A percentile compares a stretch with the other conserved stretches of the same genome.
Evolutionary conservation across 2,888 invertebrate genomes (phyloP).

Genomic region (Ephialtes manifestator): DNA sequence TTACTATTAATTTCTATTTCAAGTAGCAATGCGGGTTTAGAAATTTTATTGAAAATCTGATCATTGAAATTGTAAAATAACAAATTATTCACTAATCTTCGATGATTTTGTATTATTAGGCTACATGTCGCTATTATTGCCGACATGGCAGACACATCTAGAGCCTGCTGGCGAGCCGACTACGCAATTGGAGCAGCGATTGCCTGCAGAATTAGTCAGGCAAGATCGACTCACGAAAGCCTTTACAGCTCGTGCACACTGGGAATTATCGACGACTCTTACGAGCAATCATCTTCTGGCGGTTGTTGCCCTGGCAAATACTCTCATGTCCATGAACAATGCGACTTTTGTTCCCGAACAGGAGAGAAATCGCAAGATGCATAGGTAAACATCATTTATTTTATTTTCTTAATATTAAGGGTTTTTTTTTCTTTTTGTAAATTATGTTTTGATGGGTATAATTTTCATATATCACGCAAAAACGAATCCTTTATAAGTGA

Average conservation of each 20-base stretch:
- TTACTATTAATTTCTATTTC: no score
- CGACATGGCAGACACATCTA: slow-evolving; percentile 92
- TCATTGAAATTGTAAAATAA: neutral
- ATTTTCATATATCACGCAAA: no score
- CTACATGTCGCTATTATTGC: slow-evolving; percentile 97
- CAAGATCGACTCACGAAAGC: slow-evolving; percentile 93
- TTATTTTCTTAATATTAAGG: no score
- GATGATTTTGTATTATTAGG: slow-evolving; percentile 84
- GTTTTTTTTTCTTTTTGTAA: no score
- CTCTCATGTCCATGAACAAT: slow-evolving; percentile 99
- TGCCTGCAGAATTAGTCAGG: slow-evolving; percentile 91
- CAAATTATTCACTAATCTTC: neutral
- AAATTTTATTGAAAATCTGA: no score
- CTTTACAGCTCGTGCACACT: slow-evolving; percentile 95
- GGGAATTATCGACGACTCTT: slow-evolving; percentile 97
- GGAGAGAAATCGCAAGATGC: slow-evolving; percentile 92
- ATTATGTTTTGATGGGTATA: no score
- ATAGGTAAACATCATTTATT: slow-evolving; percentile 87
- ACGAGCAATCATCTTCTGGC: slow-evolving; percentile 98
- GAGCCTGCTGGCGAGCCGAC: slow-evolving; percentile 83
- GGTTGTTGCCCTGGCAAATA: slow-evolving; percentile 97
- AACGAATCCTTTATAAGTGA: no score
- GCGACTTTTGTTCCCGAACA: slow-evolving; percentile 97
- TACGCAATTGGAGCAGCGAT: slow-evolving; percentile 86
- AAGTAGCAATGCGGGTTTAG: no score